phyloP scores from a whole-genome alignment of 2,797 vertebrate genomes.

The Decapterus maruadsi region DNA sequence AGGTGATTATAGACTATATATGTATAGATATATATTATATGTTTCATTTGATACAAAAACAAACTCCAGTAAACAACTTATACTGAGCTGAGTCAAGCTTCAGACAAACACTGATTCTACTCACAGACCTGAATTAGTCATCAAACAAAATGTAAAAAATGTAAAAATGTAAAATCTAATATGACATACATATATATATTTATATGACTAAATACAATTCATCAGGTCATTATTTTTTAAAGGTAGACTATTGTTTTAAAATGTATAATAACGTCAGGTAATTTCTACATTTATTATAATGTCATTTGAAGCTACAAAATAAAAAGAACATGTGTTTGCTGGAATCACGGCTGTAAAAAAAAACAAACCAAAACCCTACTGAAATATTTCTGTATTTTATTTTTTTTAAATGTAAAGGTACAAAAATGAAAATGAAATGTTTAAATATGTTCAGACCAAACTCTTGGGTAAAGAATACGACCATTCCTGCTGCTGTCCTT shows the following conservation, averaged over 20 bases:
- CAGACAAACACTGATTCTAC: not conserved
- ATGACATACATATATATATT: too few species aligned
- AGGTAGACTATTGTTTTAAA: too few species aligned
- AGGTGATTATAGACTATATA: too few species aligned
- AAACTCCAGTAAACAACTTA: not conserved
- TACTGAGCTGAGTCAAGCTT: not conserved
- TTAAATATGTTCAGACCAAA: not conserved
- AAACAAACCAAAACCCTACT: too few species aligned
- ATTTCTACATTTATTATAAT: not conserved
- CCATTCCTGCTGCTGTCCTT: too few species aligned
- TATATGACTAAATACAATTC: not conserved
- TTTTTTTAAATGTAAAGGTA: not conserved
- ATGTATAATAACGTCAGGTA: too few species aligned
- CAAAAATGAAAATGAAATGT: not conserved
- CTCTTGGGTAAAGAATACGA: not conserved
- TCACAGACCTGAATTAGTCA: not conserved
- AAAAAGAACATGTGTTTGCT: too few species aligned
- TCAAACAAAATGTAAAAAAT: not conserved
- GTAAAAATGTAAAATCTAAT: not conserved
- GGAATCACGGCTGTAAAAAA: too few species aligned
- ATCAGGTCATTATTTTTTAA: not conserved
- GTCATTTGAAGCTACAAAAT: not conserved
- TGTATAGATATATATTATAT: slow-evolving; percentile 3
- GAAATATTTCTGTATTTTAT: not conserved
- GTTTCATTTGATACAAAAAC: slow-evolving; percentile 8